These are phyloP conservation scores for Anhinga rufa DNA, from an alignment of 2,113 vertebrate genomes.

Conservation along the genomic window DNA sequence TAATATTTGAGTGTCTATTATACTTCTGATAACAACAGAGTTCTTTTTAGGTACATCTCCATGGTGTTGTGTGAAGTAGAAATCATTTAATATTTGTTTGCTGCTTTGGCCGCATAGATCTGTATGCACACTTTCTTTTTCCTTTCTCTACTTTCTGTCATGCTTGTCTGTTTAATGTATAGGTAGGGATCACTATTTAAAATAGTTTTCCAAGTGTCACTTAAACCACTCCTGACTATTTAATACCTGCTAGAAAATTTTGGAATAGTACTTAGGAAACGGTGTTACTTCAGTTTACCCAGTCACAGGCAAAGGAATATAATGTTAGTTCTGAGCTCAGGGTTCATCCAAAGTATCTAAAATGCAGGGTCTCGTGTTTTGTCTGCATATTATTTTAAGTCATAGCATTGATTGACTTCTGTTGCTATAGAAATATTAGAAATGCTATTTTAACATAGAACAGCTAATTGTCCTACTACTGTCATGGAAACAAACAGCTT, in stretches of 20 bases:
- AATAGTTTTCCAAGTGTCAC: neutral
- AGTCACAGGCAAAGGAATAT: neutral
- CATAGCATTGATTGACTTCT: conserved; percentile 58
- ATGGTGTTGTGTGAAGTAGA: neutral
- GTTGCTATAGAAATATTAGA: conserved; percentile 65
- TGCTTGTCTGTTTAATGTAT: neutral
- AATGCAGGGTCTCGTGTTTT: neutral
- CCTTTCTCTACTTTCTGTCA: neutral
- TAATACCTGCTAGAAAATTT: neutral
- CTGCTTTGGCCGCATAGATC: neutral
- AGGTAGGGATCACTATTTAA: neutral
- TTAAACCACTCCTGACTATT: neutral
- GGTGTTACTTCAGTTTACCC: neutral
- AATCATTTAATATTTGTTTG: neutral
- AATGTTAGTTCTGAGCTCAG: neutral
- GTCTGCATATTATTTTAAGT: conserved; percentile 41
- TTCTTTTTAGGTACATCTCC: neutral
- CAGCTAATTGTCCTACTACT: conserved; percentile 67
- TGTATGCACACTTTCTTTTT: neutral
- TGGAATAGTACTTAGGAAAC: neutral
- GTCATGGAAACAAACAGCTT: conserved; percentile 60
- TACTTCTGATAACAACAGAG: neutral
- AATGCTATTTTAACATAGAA: conserved; percentile 65
- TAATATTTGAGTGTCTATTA: neutral
- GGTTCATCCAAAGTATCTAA: neutral